Evolutionary conservation across 2,113 vertebrate species (phyloP).

Genomic region (Hemiscyllium ocellatum): DNA sequence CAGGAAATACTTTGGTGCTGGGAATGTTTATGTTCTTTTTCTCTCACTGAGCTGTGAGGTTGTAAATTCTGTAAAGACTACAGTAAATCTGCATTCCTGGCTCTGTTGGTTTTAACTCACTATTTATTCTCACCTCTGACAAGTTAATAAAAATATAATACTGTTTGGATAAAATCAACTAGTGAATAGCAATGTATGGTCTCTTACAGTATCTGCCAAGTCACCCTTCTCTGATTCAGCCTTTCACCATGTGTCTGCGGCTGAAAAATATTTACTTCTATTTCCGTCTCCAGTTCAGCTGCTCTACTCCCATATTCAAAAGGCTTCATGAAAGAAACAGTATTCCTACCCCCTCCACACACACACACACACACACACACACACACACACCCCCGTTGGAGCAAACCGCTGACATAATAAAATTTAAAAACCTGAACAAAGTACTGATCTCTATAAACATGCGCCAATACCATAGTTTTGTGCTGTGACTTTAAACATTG

Average conservation of each 20-base stretch:
- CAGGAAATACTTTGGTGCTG: constrained; percentile 9
- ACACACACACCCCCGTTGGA: neutral
- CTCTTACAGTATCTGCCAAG: constrained; percentile 12
- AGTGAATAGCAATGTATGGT: neutral
- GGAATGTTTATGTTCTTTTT: constrained; percentile 14
- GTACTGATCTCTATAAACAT: neutral
- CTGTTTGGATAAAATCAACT: constrained; percentile 31
- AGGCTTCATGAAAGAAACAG: neutral
- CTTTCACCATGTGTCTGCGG: neutral
- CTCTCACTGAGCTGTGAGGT: neutral
- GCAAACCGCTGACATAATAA: neutral
- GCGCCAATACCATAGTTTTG: neutral
- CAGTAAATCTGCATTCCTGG: constrained; percentile 7
- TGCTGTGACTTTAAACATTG: neutral
- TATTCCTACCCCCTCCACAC: no score
- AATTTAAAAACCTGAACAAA: neutral
- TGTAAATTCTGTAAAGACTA: neutral
- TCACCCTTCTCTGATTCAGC: constrained; percentile 7
- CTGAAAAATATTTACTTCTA: constrained; percentile 5
- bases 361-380: no score
- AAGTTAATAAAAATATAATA: neutral
- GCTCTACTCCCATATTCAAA: neutral
- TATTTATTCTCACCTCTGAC: neutral
- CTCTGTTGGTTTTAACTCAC: neutral
- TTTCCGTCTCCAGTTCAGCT: neutral